Base-by-base conservation (phyloP, 2,113 vertebrate genomes). In the Spea bombifrons region DNA sequence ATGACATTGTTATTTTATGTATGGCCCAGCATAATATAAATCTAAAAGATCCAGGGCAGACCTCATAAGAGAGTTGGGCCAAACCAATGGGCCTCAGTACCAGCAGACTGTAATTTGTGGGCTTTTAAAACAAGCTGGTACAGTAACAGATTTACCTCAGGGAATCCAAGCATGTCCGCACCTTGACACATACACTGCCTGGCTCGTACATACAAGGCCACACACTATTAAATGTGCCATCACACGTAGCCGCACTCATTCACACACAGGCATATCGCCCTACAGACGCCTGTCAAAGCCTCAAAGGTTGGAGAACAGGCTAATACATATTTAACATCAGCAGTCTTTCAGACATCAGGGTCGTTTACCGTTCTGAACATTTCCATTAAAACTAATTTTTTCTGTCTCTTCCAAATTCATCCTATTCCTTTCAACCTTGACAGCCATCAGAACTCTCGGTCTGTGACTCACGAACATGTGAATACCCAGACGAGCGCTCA, bases 381-480 rank as follows among this genome's bases (percentile, higher is more conserved):
- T 75, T 63, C 46, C 48, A 52, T 71, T 71, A 71, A 71, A 71
- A 71, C n/a, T 45, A 8, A 73, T 73, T 63, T 61, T 61, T 61
- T 47, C 16, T 46, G 30, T 4, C 4, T 70, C 44, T 73, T 63
- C 70, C 43, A 49, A 17, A 47, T 47, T 61, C 5, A 57, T 12
- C 59, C 55, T 30, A 47, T 5, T 73, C 8, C n/a, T 63, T 30
- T 47, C 15, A 61, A 16, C 46, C 15, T 61, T 63, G 44, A 16
- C 71, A 48, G 5, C 55, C 71, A 16, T 8, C 53, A 30, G 12
- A 30, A 48, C 8, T 3, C 43, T 50, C 12, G 4, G 47, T 8
- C 16, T 44, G 45, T 49, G 45, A 4, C 4, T 17, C 45, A 13
- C 52, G 45, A 53, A 61, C 45, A 16, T 13, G 53, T 47, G 55